Evolutionary conservation across 2,888 invertebrate genomes (phyloP), one percentile per base, ranked within the genome.

Genomic region (Achlya flavicornis): DNA sequence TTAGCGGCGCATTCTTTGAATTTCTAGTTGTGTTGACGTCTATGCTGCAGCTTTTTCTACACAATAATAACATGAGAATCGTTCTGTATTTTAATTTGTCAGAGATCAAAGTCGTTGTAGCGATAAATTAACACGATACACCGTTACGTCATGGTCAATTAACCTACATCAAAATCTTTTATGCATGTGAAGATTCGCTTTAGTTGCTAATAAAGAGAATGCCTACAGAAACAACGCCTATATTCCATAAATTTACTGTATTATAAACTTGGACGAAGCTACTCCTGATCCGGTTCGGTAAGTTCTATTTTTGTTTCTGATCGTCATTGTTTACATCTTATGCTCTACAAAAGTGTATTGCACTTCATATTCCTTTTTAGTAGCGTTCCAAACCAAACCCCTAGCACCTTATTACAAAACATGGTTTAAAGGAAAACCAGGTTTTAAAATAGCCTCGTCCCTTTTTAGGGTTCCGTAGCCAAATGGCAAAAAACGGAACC

Each of bases 121-220:
- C 63, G 63, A 71, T 66, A 64, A 63, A 66, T 71, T 71, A 66
- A 71, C 64, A 66, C 63, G 46, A 38, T 35, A 33, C 61, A 68
- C 73, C 69, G 78, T 77, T 77, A 73, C 67, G 64, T 69, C 59
- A 65, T 72, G 68, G 61, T 66, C 69, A 72, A 69, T 76, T 68
- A 26, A 70, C 63, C 72, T 68, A 69, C 63, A 69, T 65, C n/a
- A 59, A 63, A 33, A 57, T 66, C 65, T 71, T 48, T 61, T 14
- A 41, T 58, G 58, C 16, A 43, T 26, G 62, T 69, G 68, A 75
- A 69, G 64, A 68, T 64, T 67, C 63, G 57, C 63, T 66, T 70
- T 68, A 66, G 59, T 70, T 66, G 68, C 64, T 62, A 71, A 63
- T 68, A 65, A 70, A 67, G 68, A 66, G 65, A 70, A 67, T 68